These are phyloP conservation scores for Bos indicus DNA, from an alignment of 2,113 vertebrate genomes.

Conservation along the genomic window DNA sequence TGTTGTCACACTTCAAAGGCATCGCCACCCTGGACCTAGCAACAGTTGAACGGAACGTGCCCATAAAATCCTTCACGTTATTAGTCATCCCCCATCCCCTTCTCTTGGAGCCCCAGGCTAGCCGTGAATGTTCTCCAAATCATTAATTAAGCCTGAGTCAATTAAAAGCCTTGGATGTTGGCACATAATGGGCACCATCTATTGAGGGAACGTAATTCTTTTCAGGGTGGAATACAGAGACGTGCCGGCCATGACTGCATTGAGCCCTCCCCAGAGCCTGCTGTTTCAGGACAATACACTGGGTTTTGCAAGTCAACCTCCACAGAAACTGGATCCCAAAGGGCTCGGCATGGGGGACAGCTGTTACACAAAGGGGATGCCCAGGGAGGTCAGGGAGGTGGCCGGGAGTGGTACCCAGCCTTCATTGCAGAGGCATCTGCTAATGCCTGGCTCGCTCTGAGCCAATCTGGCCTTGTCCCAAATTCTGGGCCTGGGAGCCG, in stretches of 20 bases:
- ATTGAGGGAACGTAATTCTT: background rate
- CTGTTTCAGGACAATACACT: background rate
- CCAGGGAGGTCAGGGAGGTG: background rate
- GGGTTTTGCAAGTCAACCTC: background rate
- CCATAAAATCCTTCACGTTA: background rate
- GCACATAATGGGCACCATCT: background rate
- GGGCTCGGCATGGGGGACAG: background rate
- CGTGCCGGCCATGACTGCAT: fast-evolving
- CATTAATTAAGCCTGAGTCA: conserved; percentile 28
- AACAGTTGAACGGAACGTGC: background rate
- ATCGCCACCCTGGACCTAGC: background rate
- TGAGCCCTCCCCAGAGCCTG: background rate
- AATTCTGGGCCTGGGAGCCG: background rate
- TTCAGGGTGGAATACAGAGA: background rate
- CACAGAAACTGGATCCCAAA: background rate
- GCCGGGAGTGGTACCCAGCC: background rate
- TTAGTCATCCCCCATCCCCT: background rate
- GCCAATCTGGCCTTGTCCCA: background rate
- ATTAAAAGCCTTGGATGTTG: background rate
- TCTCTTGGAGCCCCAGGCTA: background rate
- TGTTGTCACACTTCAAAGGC: background rate
- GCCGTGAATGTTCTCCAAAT: background rate
- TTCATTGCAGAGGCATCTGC: background rate
- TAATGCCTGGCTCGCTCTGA: background rate
- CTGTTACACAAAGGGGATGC: background rate